Evolutionary conservation across 2,888 invertebrate species (phyloP).

Genomic region (Cremastobaeus sp.): DNA sequence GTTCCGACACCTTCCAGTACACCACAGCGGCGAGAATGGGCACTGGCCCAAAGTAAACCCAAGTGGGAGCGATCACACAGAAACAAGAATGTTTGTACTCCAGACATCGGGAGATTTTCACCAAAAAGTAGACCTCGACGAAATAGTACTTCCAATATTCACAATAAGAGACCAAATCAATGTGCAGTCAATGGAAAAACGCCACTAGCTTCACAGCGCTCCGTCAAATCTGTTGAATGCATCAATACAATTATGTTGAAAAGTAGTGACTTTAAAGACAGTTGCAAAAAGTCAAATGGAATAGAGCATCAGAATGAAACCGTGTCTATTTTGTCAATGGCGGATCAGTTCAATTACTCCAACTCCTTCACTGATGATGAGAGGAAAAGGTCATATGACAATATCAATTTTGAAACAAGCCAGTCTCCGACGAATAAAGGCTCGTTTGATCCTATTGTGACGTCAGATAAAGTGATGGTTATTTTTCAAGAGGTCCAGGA

Average conservation of each 20-base stretch:
- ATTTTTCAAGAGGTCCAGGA: constrained; percentile 80
- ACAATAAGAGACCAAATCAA: constrained; percentile 55
- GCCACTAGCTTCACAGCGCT: constrained; percentile 54
- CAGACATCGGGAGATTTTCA: constrained; percentile 36
- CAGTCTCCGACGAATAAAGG: background rate
- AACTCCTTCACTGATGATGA: too few relatives aligned
- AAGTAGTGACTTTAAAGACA: constrained; percentile 57
- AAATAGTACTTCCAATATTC: constrained; percentile 61
- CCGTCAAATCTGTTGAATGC: constrained; percentile 70
- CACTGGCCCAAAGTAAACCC: constrained; percentile 66
- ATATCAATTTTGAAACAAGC: too few relatives aligned
- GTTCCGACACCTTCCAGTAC: constrained; percentile 64
- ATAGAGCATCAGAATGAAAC: constrained; percentile 49
- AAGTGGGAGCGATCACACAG: constrained; percentile 69
- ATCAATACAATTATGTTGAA: constrained; percentile 68
- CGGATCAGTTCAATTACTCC: too few relatives aligned
- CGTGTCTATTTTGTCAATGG: constrained; percentile 58
- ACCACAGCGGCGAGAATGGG: constrained; percentile 70
- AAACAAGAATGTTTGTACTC: constrained; percentile 53
- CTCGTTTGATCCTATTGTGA: constrained; percentile 58
- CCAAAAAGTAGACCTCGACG: constrained; percentile 52
- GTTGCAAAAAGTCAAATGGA: too few relatives aligned
- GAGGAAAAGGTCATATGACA: too few relatives aligned
- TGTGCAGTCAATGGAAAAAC: constrained; percentile 57
- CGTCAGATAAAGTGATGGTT: constrained; percentile 71